These are phyloP conservation scores for Brachyopa scutellaris DNA, from an alignment of 2,888 invertebrate genomes.

Conservation along the genomic window DNA sequence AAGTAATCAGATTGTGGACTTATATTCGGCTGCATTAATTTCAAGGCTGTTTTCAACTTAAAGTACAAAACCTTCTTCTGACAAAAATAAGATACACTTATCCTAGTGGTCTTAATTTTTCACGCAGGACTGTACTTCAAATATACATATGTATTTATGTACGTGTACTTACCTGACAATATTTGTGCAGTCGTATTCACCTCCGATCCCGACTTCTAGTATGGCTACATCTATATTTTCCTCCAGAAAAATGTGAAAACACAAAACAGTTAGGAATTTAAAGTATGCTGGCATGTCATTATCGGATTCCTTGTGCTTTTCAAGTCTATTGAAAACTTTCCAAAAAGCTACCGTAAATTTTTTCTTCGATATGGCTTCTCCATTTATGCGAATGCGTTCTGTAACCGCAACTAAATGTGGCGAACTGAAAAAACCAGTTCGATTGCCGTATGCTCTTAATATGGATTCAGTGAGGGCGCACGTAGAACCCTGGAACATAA, in stretches of 20 bases:
- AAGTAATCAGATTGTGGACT: too few species aligned
- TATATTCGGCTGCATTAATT: too few species aligned
- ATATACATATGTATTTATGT: too few species aligned
- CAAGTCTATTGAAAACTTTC: conserved; percentile 87
- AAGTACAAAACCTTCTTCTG: too few species aligned
- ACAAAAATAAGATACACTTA: too few species aligned
- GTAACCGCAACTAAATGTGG: conserved; percentile 96
- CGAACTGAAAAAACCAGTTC: conserved; percentile 97
- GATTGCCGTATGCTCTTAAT: conserved; percentile 90
- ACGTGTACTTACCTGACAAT: conserved; percentile 89
- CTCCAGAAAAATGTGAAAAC: conserved; percentile 92
- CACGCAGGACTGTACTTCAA: too few species aligned
- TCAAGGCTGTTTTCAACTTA: too few species aligned
- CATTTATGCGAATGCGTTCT: conserved; percentile 95
- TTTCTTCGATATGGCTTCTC: conserved; percentile 88
- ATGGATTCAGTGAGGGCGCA: conserved; percentile 96
- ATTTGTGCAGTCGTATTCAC: conserved; percentile 96
- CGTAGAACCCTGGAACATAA: conserved; percentile 88
- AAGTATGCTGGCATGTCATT: conserved; percentile 96
- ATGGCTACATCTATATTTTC: conserved; percentile 96
- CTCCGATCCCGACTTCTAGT: conserved; percentile 98
- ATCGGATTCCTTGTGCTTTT: conserved; percentile 83
- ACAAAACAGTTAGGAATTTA: conserved; percentile 95
- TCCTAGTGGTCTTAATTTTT: too few species aligned
- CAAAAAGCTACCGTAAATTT: conserved; percentile 92